phyloP scores from a whole-genome alignment of 2,113 vertebrate genomes.

The Nothoprocta perdicaria region DNA sequence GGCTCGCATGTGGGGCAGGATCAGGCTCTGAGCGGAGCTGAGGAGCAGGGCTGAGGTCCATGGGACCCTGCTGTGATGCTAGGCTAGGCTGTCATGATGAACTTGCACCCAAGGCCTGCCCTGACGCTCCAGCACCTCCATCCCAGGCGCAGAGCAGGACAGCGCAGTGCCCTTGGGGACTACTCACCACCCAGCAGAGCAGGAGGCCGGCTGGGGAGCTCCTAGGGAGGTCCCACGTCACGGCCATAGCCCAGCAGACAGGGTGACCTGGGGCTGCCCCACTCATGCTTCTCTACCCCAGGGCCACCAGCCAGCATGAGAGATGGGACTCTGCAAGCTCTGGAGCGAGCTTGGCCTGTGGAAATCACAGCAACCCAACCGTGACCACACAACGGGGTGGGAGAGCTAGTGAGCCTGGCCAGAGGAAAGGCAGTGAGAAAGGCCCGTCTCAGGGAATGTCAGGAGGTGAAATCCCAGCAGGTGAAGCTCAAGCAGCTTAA shows the following conservation, averaged over 20 bases:
- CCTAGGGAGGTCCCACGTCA: background rate
- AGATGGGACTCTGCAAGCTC: too few species aligned
- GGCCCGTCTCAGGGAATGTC: background rate
- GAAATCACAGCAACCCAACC: too few species aligned
- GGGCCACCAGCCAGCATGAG: too few species aligned
- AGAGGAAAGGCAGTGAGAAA: background rate
- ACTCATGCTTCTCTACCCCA: too few species aligned
- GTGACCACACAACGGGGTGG: too few species aligned
- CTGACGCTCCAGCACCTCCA: background rate
- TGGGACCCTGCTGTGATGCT: background rate
- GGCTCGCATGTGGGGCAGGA: rapidly evolving
- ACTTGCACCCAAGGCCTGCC: background rate
- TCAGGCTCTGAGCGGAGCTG: background rate
- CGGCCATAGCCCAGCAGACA: background rate
- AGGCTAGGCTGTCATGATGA: background rate
- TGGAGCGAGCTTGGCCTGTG: too few species aligned
- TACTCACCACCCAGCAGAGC: background rate
- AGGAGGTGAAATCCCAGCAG: background rate
- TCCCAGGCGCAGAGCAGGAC: rapidly evolving
- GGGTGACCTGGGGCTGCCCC: background rate
- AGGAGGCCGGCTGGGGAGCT: background rate
- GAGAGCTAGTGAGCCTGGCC: background rate
- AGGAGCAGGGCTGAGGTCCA: background rate
- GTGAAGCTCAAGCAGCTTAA: background rate
- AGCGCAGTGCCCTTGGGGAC: too few species aligned